Evolutionary conservation across 2,888 invertebrate species (phyloP).

Genomic region (Ferdinandea cuprea): DNA sequence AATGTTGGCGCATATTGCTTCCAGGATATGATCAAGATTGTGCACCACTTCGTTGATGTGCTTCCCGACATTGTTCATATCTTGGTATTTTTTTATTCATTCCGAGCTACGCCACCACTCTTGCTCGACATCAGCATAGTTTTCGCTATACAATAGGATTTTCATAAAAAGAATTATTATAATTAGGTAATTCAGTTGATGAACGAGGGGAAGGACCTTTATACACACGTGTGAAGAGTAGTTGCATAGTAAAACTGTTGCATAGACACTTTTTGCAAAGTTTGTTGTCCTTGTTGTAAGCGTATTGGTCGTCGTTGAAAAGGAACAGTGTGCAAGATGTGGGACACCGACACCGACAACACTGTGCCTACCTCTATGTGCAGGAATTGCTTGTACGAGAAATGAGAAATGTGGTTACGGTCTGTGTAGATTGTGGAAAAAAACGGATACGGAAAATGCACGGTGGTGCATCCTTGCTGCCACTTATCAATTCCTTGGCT

Average conservation of each 20-base stretch:
- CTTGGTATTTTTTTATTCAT: neutral
- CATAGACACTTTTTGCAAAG: slow-evolving; percentile 11
- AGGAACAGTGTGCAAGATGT: slow-evolving; percentile 9
- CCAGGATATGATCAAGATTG: slow-evolving; percentile 57
- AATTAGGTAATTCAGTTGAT: slow-evolving; percentile 61
- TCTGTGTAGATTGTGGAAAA: slow-evolving; percentile 35
- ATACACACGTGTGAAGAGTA: neutral
- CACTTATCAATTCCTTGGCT: neutral
- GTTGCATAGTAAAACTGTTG: slow-evolving; percentile 49
- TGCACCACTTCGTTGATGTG: slow-evolving; percentile 39
- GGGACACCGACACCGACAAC: neutral
- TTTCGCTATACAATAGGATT: slow-evolving; percentile 12
- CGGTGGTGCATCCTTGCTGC: slow-evolving; percentile 32
- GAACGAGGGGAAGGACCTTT: slow-evolving; percentile 20
- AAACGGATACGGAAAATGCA: slow-evolving; percentile 41
- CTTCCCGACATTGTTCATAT: neutral
- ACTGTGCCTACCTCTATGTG: no score
- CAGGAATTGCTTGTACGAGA: slow-evolving; percentile 11
- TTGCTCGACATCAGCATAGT: slow-evolving; percentile 3
- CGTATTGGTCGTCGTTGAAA: no score
- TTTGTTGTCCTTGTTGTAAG: slow-evolving; percentile 17
- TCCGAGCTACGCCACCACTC: neutral
- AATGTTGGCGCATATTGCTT: slow-evolving; percentile 16
- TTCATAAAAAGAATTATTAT: slow-evolving; percentile 56
- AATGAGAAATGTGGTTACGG: slow-evolving; percentile 46